Evolutionary conservation across 2,888 invertebrate species (phyloP).

Genomic region (Philaethria dido): DNA sequence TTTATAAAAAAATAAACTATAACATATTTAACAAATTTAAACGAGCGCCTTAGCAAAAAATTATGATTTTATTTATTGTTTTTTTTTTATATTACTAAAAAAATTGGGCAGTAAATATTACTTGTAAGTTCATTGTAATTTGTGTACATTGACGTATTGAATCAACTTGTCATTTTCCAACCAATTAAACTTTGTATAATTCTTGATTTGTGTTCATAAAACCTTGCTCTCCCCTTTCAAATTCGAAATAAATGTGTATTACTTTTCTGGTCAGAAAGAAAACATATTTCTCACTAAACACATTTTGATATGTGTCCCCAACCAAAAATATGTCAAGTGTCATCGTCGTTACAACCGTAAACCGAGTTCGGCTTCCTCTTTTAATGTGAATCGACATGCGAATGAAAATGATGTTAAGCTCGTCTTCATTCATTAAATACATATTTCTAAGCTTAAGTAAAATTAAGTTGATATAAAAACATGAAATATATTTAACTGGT

Average conservation of each 20-base stretch:
- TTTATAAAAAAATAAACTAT: too few relatives aligned
- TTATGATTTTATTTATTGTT: too few relatives aligned
- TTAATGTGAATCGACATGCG: constrained; percentile 21
- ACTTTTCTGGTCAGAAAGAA: neutral
- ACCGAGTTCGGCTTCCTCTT: constrained; percentile 19
- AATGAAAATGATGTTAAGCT: constrained; percentile 17
- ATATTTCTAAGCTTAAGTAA: neutral
- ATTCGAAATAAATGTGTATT: neutral
- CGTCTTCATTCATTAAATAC: neutral
- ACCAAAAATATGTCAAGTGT: constrained; percentile 28
- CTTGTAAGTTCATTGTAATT: too few relatives aligned
- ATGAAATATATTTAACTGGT: too few relatives aligned
- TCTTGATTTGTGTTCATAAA: neutral
- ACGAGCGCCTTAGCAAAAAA: too few relatives aligned
- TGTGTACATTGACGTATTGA: too few relatives aligned
- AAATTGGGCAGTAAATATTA: too few relatives aligned
- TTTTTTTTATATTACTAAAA: too few relatives aligned
- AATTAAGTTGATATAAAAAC: too few relatives aligned
- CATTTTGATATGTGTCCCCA: constrained; percentile 20
- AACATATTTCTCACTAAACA: constrained; percentile 19
- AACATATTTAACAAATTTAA: too few relatives aligned
- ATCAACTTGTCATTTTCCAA: too few relatives aligned
- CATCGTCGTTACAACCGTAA: constrained; percentile 24
- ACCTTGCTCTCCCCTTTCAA: neutral
- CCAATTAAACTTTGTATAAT: too few relatives aligned